These are phyloP conservation scores for Ivindomyrus marchei DNA, from an alignment of 2,113 vertebrate species.

Conservation along the genomic window DNA sequence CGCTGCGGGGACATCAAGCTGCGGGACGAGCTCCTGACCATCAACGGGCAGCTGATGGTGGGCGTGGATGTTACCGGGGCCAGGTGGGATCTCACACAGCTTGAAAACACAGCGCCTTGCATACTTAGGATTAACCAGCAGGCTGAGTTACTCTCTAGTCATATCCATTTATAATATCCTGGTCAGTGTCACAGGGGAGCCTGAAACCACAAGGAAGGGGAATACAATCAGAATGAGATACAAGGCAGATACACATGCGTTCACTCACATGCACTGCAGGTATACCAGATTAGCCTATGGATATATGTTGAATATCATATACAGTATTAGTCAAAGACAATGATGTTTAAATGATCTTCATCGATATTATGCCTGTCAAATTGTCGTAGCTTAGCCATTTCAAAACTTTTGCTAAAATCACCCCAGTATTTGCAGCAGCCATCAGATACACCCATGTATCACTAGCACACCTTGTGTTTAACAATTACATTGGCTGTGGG, in stretches of 20 bases:
- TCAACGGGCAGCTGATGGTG: constrained; percentile 93
- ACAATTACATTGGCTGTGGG: background rate
- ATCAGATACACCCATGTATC: background rate
- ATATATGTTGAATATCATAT: background rate
- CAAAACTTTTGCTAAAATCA: background rate
- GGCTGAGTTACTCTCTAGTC: background rate
- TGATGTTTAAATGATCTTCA: background rate
- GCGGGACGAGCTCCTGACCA: constrained; percentile 82
- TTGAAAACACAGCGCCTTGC: background rate
- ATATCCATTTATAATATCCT: background rate
- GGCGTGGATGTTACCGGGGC: constrained; percentile 87
- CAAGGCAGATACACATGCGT: background rate
- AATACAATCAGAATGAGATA: background rate
- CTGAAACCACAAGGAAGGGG: background rate
- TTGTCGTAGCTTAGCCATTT: background rate
- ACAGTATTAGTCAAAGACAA: background rate
- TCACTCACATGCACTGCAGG: background rate
- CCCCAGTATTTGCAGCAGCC: background rate
- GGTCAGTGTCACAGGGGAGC: background rate
- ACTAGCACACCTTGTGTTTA: background rate
- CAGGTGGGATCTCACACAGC: constrained; percentile 63
- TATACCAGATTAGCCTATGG: background rate
- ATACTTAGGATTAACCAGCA: background rate
- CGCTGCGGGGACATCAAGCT: constrained; percentile 76
- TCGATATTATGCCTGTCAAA: background rate